Evolutionary conservation across 2,888 invertebrate species (phyloP), one percentile per base, ranked within the genome.

Genomic region (Serrognathus titanus): DNA sequence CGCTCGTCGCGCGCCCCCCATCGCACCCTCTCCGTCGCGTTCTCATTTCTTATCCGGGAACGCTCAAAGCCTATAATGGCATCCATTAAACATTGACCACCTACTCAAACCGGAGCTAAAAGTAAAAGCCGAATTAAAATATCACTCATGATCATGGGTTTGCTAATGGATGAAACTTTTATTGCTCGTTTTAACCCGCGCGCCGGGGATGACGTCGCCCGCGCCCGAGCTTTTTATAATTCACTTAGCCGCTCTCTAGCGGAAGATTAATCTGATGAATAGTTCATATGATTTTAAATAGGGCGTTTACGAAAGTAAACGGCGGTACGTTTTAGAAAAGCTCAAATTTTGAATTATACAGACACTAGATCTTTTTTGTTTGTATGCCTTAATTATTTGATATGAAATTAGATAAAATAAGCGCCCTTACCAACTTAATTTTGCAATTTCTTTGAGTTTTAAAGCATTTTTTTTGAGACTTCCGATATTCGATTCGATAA

Each of bases 121-220:
- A 63, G 66, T 66, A 66, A 65, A 67, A 66, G 67, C 62, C 63
- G 67, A 67, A 67, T 67, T 67, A 67, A 68, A 68, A 68, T 68
- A 68, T 68, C 68, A 68, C 66, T 66, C 63, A 60, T 58, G 65
- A 64, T 66, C 66, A 64, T 64, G 63, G 61, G 60, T 59, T 60
- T 59, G 63, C 63, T 65, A 65, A 65, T 65, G 65, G 65, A 65
- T 61, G 62, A 63, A 64, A 64, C 61, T 64, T 64, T 64, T 64
- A 64, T 63, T 64, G 61, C 60, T 48, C 59, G 56, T 50, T 50
- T 50, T 53, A 43, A 43, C 16, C 20, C 20, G 12, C 43, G 43
- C 43, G 43, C 13, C 13, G 12, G 11, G 12, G 10, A 16, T 16
- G 43, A 9, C 13, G 16, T 10, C 13, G 13, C 4, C 13, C 4